Evolutionary conservation across 2,113 vertebrate genomes (phyloP), one percentile per base, ranked within the genome.

Genomic region (Tachysurus fulvidraco): DNA sequence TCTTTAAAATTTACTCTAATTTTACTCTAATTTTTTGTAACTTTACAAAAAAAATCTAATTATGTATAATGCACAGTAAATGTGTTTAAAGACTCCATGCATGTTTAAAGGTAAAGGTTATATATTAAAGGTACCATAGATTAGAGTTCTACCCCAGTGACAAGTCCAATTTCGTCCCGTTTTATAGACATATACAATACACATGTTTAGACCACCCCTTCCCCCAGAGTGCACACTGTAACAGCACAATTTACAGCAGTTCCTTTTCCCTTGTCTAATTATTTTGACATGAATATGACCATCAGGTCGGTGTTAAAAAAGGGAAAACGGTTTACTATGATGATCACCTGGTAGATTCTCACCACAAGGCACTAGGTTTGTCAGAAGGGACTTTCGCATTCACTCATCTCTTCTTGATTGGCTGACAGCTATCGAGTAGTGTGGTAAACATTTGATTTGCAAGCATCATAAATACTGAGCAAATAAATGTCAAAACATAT

Each of bases 221-320:
- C 3, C 16, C 1, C 30, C 2, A 2, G 5, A 30, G 14, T 1
- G 16, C 10, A 71, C 1, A 50, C 46, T 50, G 46, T 50, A 41
- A 3, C 17, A 10, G 6, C 6, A 36, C 21, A 44, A 11, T n/a
- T 76, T 46, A 59, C 4, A 21, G 16, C 30, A 62, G 28, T 1
- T n/a, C 46, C 73, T 28, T 60, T 16, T 5, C 46, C 25, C 10
- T 50, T 54, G 46, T 69, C 46, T n/a, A 23, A 41, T 84, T 13
- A 17, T 60, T 54, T 28, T 76, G 8, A 12, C 36, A 16, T 62
- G 25, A 84, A 44, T 25, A 52, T 50, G 14, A 81, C 59, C 28
- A 54, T 74, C n/a, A 89, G 90, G 85, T 90, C 78, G 87, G 41
- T 59, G 81, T 50, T 82, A 86, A 85, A 91, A 91, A 83, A 86